Percentiles rank a stretch among this genome's conserved stretches.
Evolutionary conservation across 2,888 invertebrate species (phyloP).

Genomic region (Calliopum simillimum): DNA sequence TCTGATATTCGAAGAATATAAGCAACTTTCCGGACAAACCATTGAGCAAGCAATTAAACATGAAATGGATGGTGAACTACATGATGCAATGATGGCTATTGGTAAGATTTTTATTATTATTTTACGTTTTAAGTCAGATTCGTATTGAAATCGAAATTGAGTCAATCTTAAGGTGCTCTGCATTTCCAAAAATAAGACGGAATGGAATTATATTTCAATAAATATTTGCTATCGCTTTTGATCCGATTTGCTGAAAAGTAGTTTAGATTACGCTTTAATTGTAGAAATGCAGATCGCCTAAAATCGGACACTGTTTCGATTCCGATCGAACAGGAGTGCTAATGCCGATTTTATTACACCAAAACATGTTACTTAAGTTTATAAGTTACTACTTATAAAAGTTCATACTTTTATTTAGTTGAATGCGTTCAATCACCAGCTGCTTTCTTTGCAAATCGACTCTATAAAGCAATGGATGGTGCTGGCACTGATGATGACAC

Average conservation of each 20-base stretch:
- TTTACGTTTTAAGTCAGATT: not conserved
- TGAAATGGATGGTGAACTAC: conserved; percentile 75
- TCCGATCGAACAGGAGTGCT: no score
- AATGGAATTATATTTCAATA: no score
- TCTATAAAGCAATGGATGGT: conserved; percentile 77
- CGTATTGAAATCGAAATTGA: no score
- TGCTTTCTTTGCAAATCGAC: conserved; percentile 77
- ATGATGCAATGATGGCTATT: conserved; percentile 77
- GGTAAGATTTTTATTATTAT: conserved; percentile 66
- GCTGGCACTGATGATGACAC: conserved; percentile 79
- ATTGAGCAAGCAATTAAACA: conserved; percentile 79
- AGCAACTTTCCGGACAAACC: conserved; percentile 77
- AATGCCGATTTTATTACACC: not conserved
- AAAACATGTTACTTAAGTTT: not conserved
- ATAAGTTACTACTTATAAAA: no score
- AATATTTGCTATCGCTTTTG: no score
- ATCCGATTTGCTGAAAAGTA: no score
- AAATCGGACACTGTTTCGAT: no score
- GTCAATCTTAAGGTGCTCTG: no score
- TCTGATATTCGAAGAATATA: conserved; percentile 79
- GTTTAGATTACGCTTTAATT: no score
- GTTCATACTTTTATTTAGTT: conserved; percentile 67
- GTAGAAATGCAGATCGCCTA: no score
- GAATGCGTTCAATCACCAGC: conserved; percentile 77
- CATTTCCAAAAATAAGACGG: no score